A percentile compares a stretch with the other conserved stretches of the same genome.
phyloP scores from a whole-genome alignment of 2,797 vertebrate species.

The Trichosurus vulpecula region DNA sequence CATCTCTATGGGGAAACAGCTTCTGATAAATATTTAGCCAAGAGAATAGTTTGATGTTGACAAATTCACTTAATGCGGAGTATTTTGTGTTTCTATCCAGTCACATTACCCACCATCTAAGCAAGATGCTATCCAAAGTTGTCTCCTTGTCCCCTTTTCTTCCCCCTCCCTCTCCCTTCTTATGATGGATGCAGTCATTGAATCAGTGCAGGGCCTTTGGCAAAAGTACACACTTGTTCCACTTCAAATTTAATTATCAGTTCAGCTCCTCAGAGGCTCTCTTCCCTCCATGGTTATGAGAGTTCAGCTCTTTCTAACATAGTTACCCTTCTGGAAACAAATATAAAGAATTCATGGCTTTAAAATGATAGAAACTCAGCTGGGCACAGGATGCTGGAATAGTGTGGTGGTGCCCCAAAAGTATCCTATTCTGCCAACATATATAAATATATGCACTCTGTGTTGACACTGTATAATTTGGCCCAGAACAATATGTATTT shows the following conservation, averaged over 20 bases:
- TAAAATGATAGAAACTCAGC: slow-evolving; percentile 60
- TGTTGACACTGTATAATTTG: slow-evolving; percentile 45
- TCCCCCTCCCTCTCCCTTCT: slow-evolving; percentile 70
- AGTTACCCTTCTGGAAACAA: slow-evolving; percentile 63
- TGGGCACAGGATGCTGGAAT: slow-evolving; percentile 65
- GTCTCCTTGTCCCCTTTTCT: slow-evolving; percentile 76
- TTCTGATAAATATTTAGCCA: slow-evolving; percentile 21
- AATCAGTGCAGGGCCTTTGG: slow-evolving; percentile 75
- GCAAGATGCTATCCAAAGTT: slow-evolving; percentile 32
- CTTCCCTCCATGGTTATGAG: slow-evolving; percentile 40
- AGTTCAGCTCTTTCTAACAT: slow-evolving; percentile 40
- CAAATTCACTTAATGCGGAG: background rate
- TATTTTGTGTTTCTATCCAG: slow-evolving; percentile 21
- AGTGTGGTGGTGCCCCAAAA: slow-evolving; percentile 9
- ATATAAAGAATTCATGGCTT: slow-evolving; percentile 55
- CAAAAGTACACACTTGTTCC: slow-evolving; percentile 68
- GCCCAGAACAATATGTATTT: slow-evolving; percentile 68
- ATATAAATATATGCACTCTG: slow-evolving; percentile 57
- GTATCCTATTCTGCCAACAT: background rate
- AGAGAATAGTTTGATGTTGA: slow-evolving; percentile 24
- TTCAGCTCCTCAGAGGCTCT: slow-evolving; percentile 47
- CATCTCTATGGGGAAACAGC: background rate
- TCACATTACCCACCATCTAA: background rate
- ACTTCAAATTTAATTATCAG: slow-evolving; percentile 62
- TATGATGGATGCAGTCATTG: slow-evolving; percentile 58